Percentiles rank a stretch among this genome's conserved stretches.
Evolutionary conservation across 2,797 vertebrate genomes (phyloP).

Genomic region (Coluber constrictor): DNA sequence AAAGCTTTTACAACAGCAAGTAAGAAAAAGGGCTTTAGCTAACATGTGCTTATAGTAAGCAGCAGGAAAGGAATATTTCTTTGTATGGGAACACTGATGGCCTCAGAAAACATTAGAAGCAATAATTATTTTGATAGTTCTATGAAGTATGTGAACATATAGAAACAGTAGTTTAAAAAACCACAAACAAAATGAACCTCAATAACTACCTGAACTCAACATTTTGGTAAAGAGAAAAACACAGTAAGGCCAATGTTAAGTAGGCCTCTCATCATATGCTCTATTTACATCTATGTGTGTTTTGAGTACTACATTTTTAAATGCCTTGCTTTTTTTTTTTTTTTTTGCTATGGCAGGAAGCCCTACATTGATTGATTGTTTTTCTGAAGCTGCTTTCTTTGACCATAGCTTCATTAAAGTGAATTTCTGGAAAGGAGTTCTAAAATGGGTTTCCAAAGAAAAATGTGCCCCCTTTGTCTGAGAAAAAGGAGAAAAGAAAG

Average conservation of each 20-base stretch:
- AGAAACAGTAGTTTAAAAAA: neutral
- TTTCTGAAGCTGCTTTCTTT: neutral
- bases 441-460: neutral
- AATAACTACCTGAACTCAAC: neutral
- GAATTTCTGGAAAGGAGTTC: neutral
- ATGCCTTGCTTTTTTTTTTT: neutral
- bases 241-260: neutral
- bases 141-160: neutral
- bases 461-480: neutral
- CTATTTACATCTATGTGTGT: neutral
- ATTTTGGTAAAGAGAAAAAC: neutral
- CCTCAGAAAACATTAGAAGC: neutral
- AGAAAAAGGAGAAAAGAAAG: neutral
- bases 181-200: neutral
- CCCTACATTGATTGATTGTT: neutral
- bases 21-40: neutral
- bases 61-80: neutral
- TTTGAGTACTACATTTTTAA: neutral
- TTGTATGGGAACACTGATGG: neutral
- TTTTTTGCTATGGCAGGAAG: neutral
- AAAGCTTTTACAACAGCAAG: neutral
- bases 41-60: neutral
- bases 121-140: conserved; percentile 7
- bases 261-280: neutral
- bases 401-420: neutral